A percentile compares a stretch with the other conserved stretches of the same genome.
Evolutionary conservation across 2,888 invertebrate genomes (phyloP).

Genomic region (Capitulum mitella): DNA sequence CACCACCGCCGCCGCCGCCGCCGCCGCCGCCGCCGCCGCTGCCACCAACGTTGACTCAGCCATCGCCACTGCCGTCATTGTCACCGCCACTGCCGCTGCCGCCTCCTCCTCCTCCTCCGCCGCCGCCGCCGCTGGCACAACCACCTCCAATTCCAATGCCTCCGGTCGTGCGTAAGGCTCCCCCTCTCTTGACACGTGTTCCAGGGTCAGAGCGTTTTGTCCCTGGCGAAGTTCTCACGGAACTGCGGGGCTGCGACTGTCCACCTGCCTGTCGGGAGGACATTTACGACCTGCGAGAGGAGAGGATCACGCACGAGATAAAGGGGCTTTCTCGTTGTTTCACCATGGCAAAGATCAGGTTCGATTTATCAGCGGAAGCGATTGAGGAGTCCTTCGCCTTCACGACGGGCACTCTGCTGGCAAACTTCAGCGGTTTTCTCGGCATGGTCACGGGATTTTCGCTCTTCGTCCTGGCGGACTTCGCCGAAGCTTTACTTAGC

Average conservation of each 20-base stretch:
- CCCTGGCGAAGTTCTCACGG: neutral
- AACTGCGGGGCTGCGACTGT: neutral
- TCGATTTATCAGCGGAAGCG: neutral
- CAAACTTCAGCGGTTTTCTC: neutral
- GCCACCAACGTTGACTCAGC: no score
- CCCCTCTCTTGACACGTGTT: neutral
- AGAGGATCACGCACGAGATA: neutral
- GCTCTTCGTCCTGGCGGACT: neutral
- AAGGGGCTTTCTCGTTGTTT: neutral
- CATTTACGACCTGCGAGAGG: neutral
- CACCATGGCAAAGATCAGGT: neutral
- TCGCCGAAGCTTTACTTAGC: no score
- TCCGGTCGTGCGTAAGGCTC: no score
- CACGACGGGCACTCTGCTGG: no score
- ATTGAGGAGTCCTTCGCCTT: neutral
- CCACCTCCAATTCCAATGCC: neutral
- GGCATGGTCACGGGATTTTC: neutral
- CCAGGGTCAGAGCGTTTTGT: neutral
- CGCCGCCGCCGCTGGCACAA: no score
- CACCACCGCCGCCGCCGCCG: no score
- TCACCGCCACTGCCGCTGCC: no score
- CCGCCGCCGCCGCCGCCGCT: no score
- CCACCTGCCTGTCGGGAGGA: neutral
- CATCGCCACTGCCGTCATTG: no score
- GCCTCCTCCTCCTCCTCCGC: no score